phyloP scores from a whole-genome alignment of 1,140 invertebrate genomes.

The Cyclina sinensis region DNA sequence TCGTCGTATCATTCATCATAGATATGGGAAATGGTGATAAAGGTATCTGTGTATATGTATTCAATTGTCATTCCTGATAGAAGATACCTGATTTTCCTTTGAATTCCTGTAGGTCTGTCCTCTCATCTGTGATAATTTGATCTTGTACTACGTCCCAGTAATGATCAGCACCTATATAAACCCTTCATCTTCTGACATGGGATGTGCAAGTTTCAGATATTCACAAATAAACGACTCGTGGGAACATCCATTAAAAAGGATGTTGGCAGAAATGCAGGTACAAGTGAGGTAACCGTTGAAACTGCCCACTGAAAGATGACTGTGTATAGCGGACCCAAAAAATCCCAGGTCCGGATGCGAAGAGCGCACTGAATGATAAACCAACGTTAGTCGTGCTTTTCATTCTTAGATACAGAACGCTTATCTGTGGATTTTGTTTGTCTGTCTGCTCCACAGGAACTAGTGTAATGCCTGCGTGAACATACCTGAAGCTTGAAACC shows the following conservation, averaged over 20 bases:
- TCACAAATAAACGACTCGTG: conserved; percentile 57
- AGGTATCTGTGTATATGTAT: too few species aligned
- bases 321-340: too few species aligned
- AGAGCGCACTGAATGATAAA: too few species aligned
- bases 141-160: conserved; percentile 45
- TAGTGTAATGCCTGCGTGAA: too few species aligned
- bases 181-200: neutral
- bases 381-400: too few species aligned
- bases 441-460: too few species aligned
- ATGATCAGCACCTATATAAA: conserved; percentile 52
- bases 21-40: too few species aligned
- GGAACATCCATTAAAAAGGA: conserved; percentile 51
- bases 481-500: too few species aligned
- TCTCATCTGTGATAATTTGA: conserved; percentile 40
- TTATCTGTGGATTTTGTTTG: too few species aligned
- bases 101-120: conserved; percentile 56
- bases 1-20: too few species aligned
- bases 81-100: conserved; percentile 28
- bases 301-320: neutral
- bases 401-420: too few species aligned
- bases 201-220: conserved; percentile 57
- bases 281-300: neutral
- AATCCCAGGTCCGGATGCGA: neutral
- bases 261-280: neutral
- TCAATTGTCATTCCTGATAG: too few species aligned